Percentiles rank a stretch among this genome's conserved stretches.
Conservation (phyloP, 2,797 vertebrate species). For the Gadopsis bispinosus region DNA sequence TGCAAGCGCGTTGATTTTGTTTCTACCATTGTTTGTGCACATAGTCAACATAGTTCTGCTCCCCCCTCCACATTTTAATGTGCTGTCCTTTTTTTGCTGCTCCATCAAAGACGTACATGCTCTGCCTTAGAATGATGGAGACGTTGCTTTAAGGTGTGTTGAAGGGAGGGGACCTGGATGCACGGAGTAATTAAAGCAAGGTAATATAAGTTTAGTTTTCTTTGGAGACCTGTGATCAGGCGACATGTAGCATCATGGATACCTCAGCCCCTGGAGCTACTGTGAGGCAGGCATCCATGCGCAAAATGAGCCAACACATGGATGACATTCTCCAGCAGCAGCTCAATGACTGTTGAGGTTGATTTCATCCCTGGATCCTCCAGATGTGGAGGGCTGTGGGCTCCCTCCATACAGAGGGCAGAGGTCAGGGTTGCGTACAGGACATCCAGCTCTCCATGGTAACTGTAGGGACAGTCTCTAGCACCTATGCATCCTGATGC, state of each 20-base stretch:
- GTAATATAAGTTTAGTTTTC: constrained; percentile 13
- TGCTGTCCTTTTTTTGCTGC: not conserved
- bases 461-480: not conserved
- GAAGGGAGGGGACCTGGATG: not conserved
- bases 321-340: constrained; percentile 12
- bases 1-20: not conserved
- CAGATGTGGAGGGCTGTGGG: not conserved
- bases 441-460: not conserved
- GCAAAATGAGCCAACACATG: constrained; percentile 7
- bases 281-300: constrained; percentile 12
- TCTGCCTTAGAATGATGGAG: not conserved
- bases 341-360: not conserved
- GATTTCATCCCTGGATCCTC: constrained; percentile 2
- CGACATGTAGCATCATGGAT: constrained; percentile 30
- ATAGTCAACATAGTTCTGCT: not conserved
- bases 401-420: constrained; percentile 35
- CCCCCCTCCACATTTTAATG: not conserved
- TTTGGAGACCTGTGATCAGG: constrained; percentile 10
- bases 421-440: constrained; percentile 47
- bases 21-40: not conserved
- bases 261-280: constrained; percentile 25
- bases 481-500: not conserved
- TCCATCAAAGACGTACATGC: not conserved
- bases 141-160: not conserved
- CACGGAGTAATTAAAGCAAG: constrained; percentile 5